Percentiles rank a stretch among this genome's conserved stretches.
Conservation (phyloP, 2,113 vertebrate species). For the Pomatostomus ruficeps region DNA sequence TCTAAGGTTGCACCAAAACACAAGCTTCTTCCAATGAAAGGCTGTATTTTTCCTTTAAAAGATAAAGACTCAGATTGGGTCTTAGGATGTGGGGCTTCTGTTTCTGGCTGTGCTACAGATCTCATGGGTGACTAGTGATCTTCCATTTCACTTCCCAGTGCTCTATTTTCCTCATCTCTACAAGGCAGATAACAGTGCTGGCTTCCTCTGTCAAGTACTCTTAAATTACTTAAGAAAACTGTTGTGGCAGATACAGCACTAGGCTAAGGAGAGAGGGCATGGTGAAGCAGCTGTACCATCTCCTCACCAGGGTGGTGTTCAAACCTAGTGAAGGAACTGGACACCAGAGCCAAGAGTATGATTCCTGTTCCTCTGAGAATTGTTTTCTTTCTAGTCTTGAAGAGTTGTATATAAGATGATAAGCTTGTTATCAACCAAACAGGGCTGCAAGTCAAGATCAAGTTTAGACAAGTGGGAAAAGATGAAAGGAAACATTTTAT, state of each 20-base stretch:
- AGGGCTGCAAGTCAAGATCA: background rate
- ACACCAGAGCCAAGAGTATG: background rate
- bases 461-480: background rate
- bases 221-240: background rate
- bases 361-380: background rate
- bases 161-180: background rate
- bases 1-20: background rate
- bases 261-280: background rate
- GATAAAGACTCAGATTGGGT: background rate
- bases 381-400: background rate
- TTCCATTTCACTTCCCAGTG: background rate
- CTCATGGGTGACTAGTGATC: background rate
- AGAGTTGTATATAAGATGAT: background rate
- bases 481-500: background rate
- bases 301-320: background rate
- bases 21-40: background rate
- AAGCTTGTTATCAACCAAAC: background rate
- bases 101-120: background rate
- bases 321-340: background rate
- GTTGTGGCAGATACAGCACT: background rate
- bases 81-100: background rate
- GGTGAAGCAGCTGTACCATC: background rate
- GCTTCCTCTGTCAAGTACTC: background rate
- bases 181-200: background rate
- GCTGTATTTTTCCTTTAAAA: background rate